phyloP scores from a whole-genome alignment of 2,113 vertebrate species.

The Ammodytes dubius region DNA sequence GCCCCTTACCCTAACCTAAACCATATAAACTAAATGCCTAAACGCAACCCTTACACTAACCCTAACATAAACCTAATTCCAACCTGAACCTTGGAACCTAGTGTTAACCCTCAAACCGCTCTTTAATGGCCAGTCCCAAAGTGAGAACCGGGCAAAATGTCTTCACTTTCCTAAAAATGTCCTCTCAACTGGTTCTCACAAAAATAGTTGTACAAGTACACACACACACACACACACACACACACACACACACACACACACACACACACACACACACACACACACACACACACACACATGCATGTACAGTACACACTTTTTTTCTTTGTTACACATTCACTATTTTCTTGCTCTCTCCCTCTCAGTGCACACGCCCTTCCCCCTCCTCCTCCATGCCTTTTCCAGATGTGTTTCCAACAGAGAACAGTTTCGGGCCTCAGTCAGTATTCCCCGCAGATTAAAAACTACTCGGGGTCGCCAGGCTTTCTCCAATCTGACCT shows the following conservation, averaged over 20 bases:
- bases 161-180: too few relatives aligned
- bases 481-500: constrained; percentile 31
- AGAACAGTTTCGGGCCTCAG: background rate
- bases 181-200: too few relatives aligned
- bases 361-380: constrained; percentile 14
- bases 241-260: constrained; percentile 1
- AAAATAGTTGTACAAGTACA: too few relatives aligned
- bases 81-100: too few relatives aligned
- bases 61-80: too few relatives aligned
- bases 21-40: too few relatives aligned
- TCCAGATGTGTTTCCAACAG: constrained; percentile 70
- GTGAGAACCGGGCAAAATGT: too few relatives aligned
- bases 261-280: background rate
- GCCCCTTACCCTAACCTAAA: too few relatives aligned
- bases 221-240: constrained; percentile 32
- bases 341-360: background rate
- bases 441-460: constrained; percentile 17
- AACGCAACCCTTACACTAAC: too few relatives aligned
- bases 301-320: constrained; percentile 37
- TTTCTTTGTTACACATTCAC: constrained; percentile 47
- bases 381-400: constrained; percentile 45
- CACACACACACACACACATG: constrained; percentile 4
- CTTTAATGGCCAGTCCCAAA: too few relatives aligned
- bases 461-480: background rate
- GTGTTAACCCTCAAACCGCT: too few relatives aligned